Evolutionary conservation across 2,888 invertebrate genomes (phyloP), one percentile per base, ranked within the genome.

Genomic region (Hirtodrosophila trivittata): DNA sequence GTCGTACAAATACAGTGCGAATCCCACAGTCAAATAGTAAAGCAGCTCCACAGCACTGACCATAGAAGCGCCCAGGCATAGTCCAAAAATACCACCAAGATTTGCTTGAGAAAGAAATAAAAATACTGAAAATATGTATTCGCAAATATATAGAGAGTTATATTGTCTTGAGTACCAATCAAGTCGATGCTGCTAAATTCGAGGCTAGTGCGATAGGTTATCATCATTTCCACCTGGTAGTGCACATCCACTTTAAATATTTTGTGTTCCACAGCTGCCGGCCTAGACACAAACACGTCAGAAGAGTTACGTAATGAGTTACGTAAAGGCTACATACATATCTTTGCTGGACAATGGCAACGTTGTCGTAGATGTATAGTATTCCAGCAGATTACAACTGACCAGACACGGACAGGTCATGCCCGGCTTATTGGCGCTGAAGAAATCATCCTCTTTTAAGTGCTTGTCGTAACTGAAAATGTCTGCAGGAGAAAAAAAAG

Each of bases 11-110:
- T 89, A 87, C 13, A 89, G 28, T 2, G 45, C 66, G 7, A 90
- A 71, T 1, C 89, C 89, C 54, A 89, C 69, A 0, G 89, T 88
- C 12, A 89, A 52, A 35, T 89, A 91, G 66, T 92, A 92, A 10
- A 92, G n/a, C 9, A 92, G 55, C 66, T 92, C 92, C 6, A 89
- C 87, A 12, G 83, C 89, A 69, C 91, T 92, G 38, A 92, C 83
- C 60, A 92, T 76, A 0, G 92, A 92, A 3, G 90, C 91, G 3
- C 92, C 92, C 59, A 92, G 64, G 59, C 91, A 92, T 1, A 92
- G 88, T 1, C 92, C 92, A 45, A 91, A 91, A 58, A 92, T 90
- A 16, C 92, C 91, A 6, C 91, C 92, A 66, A 92, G 90, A 35
- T 91, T 90, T 6, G 92, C 92, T 92, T 55, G 0, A 5, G 9